These are phyloP conservation scores for Spinus pinus DNA, from an alignment of 2,797 vertebrate species.

Conservation along the genomic window DNA sequence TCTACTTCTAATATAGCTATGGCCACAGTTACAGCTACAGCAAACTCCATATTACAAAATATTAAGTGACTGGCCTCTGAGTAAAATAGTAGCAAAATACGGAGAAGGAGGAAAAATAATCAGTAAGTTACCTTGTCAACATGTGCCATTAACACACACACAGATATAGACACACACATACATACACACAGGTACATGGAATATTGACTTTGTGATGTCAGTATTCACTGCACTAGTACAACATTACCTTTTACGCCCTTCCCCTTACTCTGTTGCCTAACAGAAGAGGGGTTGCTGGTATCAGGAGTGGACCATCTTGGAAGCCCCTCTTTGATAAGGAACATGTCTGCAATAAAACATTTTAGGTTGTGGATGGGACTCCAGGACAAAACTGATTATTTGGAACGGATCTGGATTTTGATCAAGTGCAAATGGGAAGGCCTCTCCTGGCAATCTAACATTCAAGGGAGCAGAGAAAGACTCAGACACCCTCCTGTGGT, in stretches of 20 bases:
- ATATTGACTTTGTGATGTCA: not conserved
- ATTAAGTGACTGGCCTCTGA: not conserved
- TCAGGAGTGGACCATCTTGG: not conserved
- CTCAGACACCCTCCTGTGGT: not conserved
- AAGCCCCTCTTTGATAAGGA: not conserved
- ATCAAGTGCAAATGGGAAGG: not conserved
- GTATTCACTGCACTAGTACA: not conserved
- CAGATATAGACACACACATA: accelerated
- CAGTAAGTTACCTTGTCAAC: not conserved
- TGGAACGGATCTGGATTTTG: not conserved
- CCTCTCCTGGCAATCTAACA: not conserved
- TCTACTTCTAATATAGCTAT: not conserved
- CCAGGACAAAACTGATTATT: not conserved
- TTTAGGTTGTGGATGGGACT: not conserved
- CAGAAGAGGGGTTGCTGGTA: not conserved
- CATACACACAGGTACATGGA: accelerated
- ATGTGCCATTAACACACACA: not conserved
- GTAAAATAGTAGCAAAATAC: not conserved
- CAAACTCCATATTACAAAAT: not conserved
- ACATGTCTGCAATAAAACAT: not conserved
- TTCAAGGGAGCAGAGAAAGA: not conserved
- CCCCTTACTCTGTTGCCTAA: not conserved
- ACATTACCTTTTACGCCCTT: not conserved
- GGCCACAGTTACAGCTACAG: not conserved
- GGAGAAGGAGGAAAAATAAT: not conserved